Base-by-base conservation (phyloP, 2,797 vertebrate species). In the Benthosema pterotum region DNA sequence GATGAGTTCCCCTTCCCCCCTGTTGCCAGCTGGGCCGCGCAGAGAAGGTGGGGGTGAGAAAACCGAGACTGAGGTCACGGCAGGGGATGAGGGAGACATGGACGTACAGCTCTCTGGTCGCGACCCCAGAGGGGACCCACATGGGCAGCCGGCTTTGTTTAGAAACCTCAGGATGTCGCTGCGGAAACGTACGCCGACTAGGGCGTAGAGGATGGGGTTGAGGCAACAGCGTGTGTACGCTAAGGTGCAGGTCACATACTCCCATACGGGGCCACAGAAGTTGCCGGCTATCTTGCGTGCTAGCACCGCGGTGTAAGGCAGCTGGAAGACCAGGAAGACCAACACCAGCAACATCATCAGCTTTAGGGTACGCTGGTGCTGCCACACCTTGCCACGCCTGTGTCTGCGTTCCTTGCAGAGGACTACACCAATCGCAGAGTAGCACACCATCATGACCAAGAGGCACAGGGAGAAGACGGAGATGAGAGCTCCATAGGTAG, bases 161-260 rank as follows among this genome's bases (percentile, higher is more conserved):
- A 94, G 42, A 32, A 99, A 78, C 70, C 69, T 83, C 52, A 87
- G 14, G 32, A 98, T 88, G 14, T 98, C 95, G 0, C 42, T 89
- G 1, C 96, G 91, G 90, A 99, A 99, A 15, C 94, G 93, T 14
- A 94, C 91, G 0, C 95, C 95, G 6, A 96, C 82, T 65, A 98
- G 93, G 9, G 94, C 94, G 0, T 98, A 98, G 43, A 97, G 93
- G 65, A 97, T 55, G 0, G 97, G 97, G 75, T 98, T 98, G 67
- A 99, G 93, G 80, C 94, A 94, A 66, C 96, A 98, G 75, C 96
- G 95, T 48, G 89, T 82, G 55, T 92, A 95, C 0, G 94, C 95
- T 83, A 99, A 63, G 16, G 90, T 93, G 2, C 94, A 87, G 0
- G 96, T 96, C 56, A 95, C 48, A 67, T 95, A 91, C 78, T 96